A percentile compares a stretch with the other conserved stretches of the same genome.
phyloP scores from a whole-genome alignment of 2,113 vertebrate genomes.

The Albula glossodonta region DNA sequence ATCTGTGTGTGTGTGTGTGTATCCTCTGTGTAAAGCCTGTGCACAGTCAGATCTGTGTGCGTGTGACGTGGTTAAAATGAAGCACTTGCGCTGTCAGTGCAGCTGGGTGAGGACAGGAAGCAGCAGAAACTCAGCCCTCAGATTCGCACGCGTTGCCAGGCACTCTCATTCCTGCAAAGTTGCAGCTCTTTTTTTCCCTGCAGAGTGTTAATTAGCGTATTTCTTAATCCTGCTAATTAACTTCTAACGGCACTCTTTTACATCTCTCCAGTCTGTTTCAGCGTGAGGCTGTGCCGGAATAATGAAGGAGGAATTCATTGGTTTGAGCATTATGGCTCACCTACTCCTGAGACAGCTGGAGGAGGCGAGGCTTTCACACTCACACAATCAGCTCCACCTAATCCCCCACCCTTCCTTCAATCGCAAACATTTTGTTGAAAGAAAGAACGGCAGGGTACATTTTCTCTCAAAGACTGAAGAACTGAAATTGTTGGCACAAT shows the following conservation, averaged over 20 bases:
- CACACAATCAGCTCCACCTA: not conserved
- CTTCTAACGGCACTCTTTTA: constrained; percentile 74
- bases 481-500: not conserved
- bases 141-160: not conserved
- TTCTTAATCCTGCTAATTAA: constrained; percentile 80
- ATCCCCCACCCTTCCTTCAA: not conserved
- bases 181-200: constrained; percentile 55
- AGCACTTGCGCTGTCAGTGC: not conserved
- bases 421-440: not conserved
- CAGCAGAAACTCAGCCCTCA: not conserved
- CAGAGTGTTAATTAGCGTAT: constrained; percentile 83
- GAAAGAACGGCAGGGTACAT: not conserved
- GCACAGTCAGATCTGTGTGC: not conserved
- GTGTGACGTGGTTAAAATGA: constrained; percentile 1
- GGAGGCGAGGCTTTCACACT: constrained; percentile 1
- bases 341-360: constrained; percentile 46
- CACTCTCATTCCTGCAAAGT: constrained; percentile 30
- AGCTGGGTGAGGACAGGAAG: not conserved
- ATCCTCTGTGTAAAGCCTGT: not conserved
- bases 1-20: not conserved
- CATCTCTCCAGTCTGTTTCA: constrained; percentile 59
- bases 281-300: constrained; percentile 65
- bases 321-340: constrained; percentile 56
- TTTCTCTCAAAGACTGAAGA: not conserved
- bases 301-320: constrained; percentile 71